A percentile compares a stretch with the other conserved stretches of the same genome.
Evolutionary conservation across 2,113 vertebrate genomes (phyloP).

Genomic region (Cheirogaleus medius): DNA sequence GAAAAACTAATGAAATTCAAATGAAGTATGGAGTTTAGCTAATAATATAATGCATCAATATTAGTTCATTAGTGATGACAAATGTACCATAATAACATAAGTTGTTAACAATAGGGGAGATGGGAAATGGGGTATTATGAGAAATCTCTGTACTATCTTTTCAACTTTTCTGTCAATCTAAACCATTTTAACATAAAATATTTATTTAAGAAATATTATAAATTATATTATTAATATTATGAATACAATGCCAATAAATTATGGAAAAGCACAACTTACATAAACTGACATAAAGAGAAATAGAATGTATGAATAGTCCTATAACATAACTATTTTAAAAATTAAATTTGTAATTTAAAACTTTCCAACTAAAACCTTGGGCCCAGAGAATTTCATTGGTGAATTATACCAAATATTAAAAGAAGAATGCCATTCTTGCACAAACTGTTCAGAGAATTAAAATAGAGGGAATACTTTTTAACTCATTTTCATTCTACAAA

Average conservation of each 20-base stretch:
- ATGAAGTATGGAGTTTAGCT: not conserved
- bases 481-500: not conserved
- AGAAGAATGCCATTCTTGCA: not conserved
- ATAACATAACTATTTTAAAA: slow-evolving; percentile 4
- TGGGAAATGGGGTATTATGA: not conserved
- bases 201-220: slow-evolving; percentile 29
- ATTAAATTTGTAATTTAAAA: slow-evolving; percentile 31
- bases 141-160: not conserved
- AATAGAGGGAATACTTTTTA: not conserved
- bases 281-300: not conserved
- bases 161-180: not conserved
- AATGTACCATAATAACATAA: not conserved
- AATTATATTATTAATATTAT: not conserved
- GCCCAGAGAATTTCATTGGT: not conserved
- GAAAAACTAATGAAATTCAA: not conserved
- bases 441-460: slow-evolving; percentile 4
- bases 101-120: not conserved
- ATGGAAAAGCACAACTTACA: not conserved
- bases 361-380: not conserved
- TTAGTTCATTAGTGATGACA: not conserved
- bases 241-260: not conserved
- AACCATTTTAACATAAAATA: not conserved
- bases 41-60: not conserved
- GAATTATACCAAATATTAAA: not conserved
- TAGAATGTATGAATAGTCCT: not conserved